Percentiles rank a stretch among this genome's conserved stretches.
Conservation (phyloP, 1,140 invertebrate genomes). For the Heliconius hermathena region DNA sequence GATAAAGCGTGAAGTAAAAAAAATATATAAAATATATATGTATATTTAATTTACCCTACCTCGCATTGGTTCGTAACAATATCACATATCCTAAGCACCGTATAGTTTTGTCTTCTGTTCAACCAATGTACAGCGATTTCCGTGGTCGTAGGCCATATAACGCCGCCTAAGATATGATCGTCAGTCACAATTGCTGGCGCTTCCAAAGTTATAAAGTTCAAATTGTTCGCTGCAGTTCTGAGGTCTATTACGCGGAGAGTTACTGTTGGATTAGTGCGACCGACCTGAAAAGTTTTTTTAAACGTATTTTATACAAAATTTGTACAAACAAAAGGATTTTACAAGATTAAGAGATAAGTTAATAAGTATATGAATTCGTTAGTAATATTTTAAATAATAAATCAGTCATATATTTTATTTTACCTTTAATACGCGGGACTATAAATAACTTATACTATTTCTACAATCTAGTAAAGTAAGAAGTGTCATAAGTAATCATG, state of each 20-base stretch:
- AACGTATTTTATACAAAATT: too few relatives aligned
- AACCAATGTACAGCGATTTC: constrained; percentile 91
- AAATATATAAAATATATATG: neutral
- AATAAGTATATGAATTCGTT: too few relatives aligned
- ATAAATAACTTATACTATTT: too few relatives aligned
- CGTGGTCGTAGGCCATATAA: constrained; percentile 88
- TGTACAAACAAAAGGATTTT: too few relatives aligned
- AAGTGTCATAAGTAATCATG: too few relatives aligned
- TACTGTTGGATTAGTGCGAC: constrained; percentile 72
- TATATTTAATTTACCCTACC: constrained; percentile 40
- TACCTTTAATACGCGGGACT: too few relatives aligned
- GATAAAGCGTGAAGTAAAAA: neutral
- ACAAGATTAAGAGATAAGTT: too few relatives aligned
- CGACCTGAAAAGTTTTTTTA: constrained; percentile 56
- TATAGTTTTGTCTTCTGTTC: constrained; percentile 92
- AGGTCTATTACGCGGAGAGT: constrained; percentile 69
- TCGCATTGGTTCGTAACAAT: constrained; percentile 51
- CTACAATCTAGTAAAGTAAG: too few relatives aligned
- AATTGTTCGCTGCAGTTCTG: constrained; percentile 41
- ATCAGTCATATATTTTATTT: too few relatives aligned
- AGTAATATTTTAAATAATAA: too few relatives aligned
- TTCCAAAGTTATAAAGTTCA: constrained; percentile 53
- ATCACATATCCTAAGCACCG: constrained; percentile 73
- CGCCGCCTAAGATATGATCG: constrained; percentile 84
- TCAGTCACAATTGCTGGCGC: constrained; percentile 75